Evolutionary conservation across 2,888 invertebrate genomes (phyloP), one percentile per base, ranked within the genome.

Genomic region (Gastrophysa polygoni): DNA sequence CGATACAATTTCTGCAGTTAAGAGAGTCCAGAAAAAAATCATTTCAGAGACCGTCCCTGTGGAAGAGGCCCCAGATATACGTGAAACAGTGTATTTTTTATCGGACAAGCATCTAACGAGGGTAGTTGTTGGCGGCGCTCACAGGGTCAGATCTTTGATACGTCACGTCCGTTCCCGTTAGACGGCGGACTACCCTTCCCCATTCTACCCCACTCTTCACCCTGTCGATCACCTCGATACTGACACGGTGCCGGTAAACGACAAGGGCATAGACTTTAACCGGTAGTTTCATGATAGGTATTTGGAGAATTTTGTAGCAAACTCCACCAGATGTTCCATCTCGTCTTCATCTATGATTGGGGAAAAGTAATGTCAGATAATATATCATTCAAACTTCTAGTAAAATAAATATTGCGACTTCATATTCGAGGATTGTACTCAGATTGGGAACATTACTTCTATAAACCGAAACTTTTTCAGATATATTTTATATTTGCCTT

Each of bases 61-160:
- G 21, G 18, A 10, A 18, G 21, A 46, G 10, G 48, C 17, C 21
- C 17, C 52, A 24, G 57, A 48, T 48, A 34, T 28, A 61, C 44
- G 57, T 59, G 72, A 67, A 70, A 69, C 67, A 72, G 72, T 71
- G 72, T 74, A 72, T 75, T 74, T 78, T 77, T 78, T 78, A 78
- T 78, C 77, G 72, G 72, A 69, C 73, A 71, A 74, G 74, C 73
- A 77, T 77, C 77, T 77, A 75, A 76, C 76, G 76, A 76, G 77
- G 69, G 71, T 69, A 64, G 68, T 65, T 68, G 66, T 66, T 64
- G 68, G 66, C 67, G 59, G 65, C 61, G 57, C 63, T 71, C 71
- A 69, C 69, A 68, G 71, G 77, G 75, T 77, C 77, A 78, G 79
- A 79, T 79, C 77, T 76, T 74, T 78, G 79, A 79, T 79, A 79